These are phyloP conservation scores for Baronia brevicornis DNA, from an alignment of 2,888 invertebrate genomes.

Conservation along the genomic window DNA sequence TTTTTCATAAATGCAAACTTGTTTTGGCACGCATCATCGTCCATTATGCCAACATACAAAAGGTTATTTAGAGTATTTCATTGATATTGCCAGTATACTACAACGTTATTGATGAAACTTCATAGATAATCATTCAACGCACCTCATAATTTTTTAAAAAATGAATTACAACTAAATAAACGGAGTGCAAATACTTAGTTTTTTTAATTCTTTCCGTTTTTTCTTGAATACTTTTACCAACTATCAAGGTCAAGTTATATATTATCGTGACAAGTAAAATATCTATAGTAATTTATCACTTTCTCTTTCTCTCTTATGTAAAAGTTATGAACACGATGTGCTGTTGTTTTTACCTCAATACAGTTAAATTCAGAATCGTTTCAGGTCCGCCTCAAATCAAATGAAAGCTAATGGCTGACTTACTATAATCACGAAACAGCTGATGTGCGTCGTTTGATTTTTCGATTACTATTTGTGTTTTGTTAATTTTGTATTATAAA, in stretches of 20 bases:
- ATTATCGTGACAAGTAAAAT: conserved; percentile 27
- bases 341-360: conserved; percentile 13
- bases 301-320: conserved; percentile 27
- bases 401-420: conserved; percentile 67
- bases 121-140: too few relatives aligned
- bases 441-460: conserved; percentile 64
- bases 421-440: conserved; percentile 63
- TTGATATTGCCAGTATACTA: too few relatives aligned
- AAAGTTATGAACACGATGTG: conserved; percentile 7
- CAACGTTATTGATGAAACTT: too few relatives aligned
- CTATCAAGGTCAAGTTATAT: conserved; percentile 49
- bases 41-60: too few relatives aligned
- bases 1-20: too few relatives aligned
- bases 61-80: too few relatives aligned
- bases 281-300: conserved; percentile 20
- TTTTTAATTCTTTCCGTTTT: too few relatives aligned
- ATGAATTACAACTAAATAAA: too few relatives aligned
- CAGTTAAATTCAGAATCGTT: conserved; percentile 26
- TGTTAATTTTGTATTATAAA: conserved; percentile 30
- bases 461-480: conserved; percentile 38
- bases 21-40: too few relatives aligned
- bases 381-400: conserved; percentile 33
- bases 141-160: too few relatives aligned
- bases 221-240: conserved; percentile 3
- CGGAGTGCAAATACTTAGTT: too few relatives aligned